phyloP scores from a whole-genome alignment of 2,888 invertebrate species.

The Oithona nana region DNA sequence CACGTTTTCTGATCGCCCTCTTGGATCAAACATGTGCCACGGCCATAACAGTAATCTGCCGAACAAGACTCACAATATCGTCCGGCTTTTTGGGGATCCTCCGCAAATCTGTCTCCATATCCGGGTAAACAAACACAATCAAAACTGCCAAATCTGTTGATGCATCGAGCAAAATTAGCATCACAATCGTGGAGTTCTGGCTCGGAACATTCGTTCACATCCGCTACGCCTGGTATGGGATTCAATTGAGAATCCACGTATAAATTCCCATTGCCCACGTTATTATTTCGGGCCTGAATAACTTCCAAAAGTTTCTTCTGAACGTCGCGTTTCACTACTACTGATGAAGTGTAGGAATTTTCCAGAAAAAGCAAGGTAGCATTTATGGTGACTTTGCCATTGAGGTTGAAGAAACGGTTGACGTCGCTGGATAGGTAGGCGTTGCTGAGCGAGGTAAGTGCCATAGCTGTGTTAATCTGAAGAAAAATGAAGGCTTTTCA shows the following conservation, averaged over 20 bases:
- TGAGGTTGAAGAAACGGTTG: conserved; percentile 52
- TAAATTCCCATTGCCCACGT: conserved; percentile 65
- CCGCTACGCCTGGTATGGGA: conserved; percentile 47
- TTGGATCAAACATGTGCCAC: conserved; percentile 60
- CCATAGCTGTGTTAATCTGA: conserved; percentile 74
- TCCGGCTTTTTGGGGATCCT: conserved; percentile 46
- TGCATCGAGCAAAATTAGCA: conserved; percentile 45
- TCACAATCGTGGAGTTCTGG: conserved; percentile 69
- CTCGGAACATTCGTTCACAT: conserved; percentile 67
- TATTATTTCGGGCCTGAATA: conserved; percentile 57
- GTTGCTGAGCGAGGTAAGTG: conserved; percentile 74
- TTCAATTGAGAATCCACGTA: conserved; percentile 65
- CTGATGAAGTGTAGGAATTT: conserved; percentile 47
- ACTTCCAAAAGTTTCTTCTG: conserved; percentile 66
- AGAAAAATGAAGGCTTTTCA: conserved; percentile 21
- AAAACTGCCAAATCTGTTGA: conserved; percentile 66
- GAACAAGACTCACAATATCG: conserved; percentile 54
- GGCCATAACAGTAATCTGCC: conserved; percentile 54
- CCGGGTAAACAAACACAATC: conserved; percentile 44
- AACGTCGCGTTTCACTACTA: conserved; percentile 49
- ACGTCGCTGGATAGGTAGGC: conserved; percentile 62
- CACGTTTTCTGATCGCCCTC: conserved; percentile 43
- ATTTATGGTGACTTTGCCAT: conserved; percentile 57
- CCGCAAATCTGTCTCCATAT: conserved; percentile 36
- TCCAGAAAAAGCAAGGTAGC: conserved; percentile 61